These are phyloP conservation scores for Micronycteris hirsuta DNA, from an alignment of 2,113 vertebrate species.

Conservation along the genomic window DNA sequence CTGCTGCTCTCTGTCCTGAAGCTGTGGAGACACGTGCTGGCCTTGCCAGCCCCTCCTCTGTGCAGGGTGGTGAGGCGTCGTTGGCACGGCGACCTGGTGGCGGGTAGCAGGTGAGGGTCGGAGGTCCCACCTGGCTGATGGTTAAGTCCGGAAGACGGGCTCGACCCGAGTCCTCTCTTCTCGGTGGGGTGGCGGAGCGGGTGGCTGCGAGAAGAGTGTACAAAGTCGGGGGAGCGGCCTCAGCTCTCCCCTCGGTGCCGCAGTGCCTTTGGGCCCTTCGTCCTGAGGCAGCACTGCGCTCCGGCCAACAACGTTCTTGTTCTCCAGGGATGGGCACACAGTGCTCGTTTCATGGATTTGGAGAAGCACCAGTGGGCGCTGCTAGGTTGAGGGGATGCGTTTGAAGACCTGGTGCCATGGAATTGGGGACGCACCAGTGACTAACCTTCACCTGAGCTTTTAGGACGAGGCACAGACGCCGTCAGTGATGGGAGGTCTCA, in stretches of 20 bases:
- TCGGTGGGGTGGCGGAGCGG: too few relatives aligned
- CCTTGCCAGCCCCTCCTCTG: too few relatives aligned
- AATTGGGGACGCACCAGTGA: not conserved
- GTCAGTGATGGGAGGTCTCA: rapidly evolving
- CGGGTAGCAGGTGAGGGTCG: not conserved
- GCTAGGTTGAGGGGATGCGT: too few relatives aligned
- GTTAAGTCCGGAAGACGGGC: not conserved
- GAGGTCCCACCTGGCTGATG: not conserved
- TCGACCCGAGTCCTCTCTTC: not conserved
- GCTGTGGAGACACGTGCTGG: not conserved
- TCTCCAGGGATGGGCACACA: rapidly evolving
- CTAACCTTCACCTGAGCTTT: rapidly evolving
- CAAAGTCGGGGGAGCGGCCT: not conserved
- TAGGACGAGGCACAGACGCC: rapidly evolving
- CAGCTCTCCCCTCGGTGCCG: not conserved
- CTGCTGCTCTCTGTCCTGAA: not conserved
- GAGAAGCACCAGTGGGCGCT: not conserved
- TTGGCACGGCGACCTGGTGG: not conserved
- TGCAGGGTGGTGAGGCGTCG: too few relatives aligned
- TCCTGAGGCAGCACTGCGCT: not conserved
- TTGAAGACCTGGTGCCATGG: not conserved
- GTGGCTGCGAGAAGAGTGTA: not conserved
- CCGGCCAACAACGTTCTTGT: not conserved
- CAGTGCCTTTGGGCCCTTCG: too few relatives aligned
- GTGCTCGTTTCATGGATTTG: rapidly evolving